Percentiles rank a stretch among this genome's conserved stretches.
These are phyloP conservation scores for Catocala fraxini DNA, from an alignment of 2,888 invertebrate genomes.

Conservation along the genomic window DNA sequence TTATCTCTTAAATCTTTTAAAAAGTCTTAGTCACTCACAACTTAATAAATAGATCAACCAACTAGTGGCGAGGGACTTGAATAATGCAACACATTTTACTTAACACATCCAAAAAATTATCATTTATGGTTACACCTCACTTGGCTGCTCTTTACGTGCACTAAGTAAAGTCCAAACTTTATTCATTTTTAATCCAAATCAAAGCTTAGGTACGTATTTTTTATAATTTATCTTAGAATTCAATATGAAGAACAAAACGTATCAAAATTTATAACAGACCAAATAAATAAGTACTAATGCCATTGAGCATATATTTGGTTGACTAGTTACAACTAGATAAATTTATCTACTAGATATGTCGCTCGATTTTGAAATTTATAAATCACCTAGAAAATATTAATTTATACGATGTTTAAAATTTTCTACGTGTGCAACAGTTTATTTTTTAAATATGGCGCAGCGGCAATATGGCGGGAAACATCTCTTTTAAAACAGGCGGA, in stretches of 20 bases:
- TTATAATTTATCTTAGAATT: slow-evolving; percentile 38
- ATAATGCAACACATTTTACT: not conserved
- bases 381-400: slow-evolving; percentile 24
- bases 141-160: not conserved
- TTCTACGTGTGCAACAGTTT: slow-evolving; percentile 18
- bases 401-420: slow-evolving; percentile 13
- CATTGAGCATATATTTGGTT: slow-evolving; percentile 48
- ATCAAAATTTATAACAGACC: slow-evolving; percentile 37
- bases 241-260: slow-evolving; percentile 33
- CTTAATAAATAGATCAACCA: not conserved
- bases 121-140: not conserved
- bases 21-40: slow-evolving; percentile 6
- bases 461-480: slow-evolving; percentile 31
- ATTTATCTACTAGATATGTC: slow-evolving; percentile 51
- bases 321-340: slow-evolving; percentile 57
- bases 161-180: not conserved
- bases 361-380: slow-evolving; percentile 34
- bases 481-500: slow-evolving; percentile 42
- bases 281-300: slow-evolving; percentile 42
- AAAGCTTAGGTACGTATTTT: slow-evolving; percentile 24
- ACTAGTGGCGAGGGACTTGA: not conserved
- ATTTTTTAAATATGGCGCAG: slow-evolving; percentile 33
- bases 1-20: slow-evolving; percentile 6
- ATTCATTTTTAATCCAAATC: slow-evolving; percentile 12
- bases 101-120: not conserved